Conservation (phyloP, 2,888 invertebrate species). For the Rhingia rostrata region DNA sequence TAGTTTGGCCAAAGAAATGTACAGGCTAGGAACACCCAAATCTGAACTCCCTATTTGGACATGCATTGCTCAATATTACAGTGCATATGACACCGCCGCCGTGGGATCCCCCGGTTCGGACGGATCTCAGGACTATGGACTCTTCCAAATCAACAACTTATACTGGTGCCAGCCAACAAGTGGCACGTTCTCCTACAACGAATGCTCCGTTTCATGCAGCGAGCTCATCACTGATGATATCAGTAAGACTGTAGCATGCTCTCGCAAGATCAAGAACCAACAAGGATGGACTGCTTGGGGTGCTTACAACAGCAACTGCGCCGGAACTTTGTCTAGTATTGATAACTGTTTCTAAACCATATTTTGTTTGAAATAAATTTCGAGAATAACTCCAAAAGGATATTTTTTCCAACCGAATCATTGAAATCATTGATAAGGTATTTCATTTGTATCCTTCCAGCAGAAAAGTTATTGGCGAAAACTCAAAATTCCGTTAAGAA, state of each 20-base stretch:
- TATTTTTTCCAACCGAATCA: no score
- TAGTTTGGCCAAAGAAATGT: conserved; percentile 79
- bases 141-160: conserved; percentile 82
- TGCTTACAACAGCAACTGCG: conserved; percentile 77
- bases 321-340: conserved; percentile 77
- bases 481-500: no score
- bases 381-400: no score
- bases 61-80: conserved; percentile 80
- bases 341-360: conserved; percentile 77
- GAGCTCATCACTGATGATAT: conserved; percentile 80
- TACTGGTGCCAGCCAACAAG: conserved; percentile 66
- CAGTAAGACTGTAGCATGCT: conserved; percentile 78
- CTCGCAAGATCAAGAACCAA: conserved; percentile 78
- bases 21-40: conserved; percentile 80
- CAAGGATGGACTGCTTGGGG: conserved; percentile 82
- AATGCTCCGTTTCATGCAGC: conserved; percentile 80
- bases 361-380: no score
- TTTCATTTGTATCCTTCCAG: no score
- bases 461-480: no score
- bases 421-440: no score
- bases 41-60: conserved; percentile 79
- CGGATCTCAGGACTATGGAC: conserved; percentile 83
- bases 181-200: conserved; percentile 78
- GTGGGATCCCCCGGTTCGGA: conserved; percentile 83
- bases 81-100: conserved; percentile 82